phyloP scores from a whole-genome alignment of 2,113 vertebrate species.

The Urocolius indicus region DNA sequence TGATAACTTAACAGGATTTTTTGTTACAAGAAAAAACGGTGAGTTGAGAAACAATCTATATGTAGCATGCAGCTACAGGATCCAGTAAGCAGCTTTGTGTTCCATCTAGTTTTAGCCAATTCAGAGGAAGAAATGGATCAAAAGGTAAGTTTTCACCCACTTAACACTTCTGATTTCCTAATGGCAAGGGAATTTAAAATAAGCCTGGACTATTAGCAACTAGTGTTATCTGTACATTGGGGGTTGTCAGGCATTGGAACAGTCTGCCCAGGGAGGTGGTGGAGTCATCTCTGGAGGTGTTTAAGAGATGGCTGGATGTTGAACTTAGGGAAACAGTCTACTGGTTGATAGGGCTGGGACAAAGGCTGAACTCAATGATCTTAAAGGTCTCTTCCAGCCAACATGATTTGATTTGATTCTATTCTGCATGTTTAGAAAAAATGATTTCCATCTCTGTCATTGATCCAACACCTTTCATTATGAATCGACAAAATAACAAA shows the following conservation, averaged over 20 bases:
- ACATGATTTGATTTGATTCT: too few species aligned
- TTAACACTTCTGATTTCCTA: background rate
- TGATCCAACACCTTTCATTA: background rate
- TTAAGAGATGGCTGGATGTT: too few species aligned
- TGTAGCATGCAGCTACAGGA: background rate
- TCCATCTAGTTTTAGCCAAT: background rate
- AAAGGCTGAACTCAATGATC: too few species aligned
- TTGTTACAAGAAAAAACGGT: background rate
- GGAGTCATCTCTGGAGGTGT: too few species aligned
- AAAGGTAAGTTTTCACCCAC: background rate
- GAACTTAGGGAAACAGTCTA: too few species aligned
- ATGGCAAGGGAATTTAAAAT: background rate
- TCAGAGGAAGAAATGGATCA: background rate
- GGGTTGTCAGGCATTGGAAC: too few species aligned
- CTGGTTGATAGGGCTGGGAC: too few species aligned
- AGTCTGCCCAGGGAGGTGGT: too few species aligned
- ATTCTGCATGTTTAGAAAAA: background rate
- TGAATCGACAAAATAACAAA: background rate
- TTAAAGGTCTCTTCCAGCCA: too few species aligned
- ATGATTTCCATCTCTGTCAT: background rate
- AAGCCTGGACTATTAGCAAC: background rate
- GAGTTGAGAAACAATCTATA: background rate
- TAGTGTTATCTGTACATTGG: background rate
- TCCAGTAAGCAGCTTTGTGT: background rate
- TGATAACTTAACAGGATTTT: background rate